Evolutionary conservation across 2,113 vertebrate species (phyloP).

Genomic region (Mystacornis crossleyi): DNA sequence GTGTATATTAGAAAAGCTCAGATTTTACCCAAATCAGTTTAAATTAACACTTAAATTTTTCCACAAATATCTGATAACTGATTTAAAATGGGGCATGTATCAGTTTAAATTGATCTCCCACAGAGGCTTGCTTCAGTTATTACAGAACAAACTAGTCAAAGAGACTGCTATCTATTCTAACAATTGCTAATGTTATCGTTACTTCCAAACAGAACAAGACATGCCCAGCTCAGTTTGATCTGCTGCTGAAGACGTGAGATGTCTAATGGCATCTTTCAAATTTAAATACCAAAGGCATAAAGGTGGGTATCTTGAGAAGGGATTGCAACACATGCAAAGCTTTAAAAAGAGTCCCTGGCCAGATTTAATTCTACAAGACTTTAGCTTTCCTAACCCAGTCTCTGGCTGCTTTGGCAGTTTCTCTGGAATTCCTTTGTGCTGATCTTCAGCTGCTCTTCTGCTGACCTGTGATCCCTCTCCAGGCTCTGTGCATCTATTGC

Average conservation of each 20-base stretch:
- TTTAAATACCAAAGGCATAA: constrained; percentile 8
- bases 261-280: background rate
- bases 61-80: background rate
- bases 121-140: background rate
- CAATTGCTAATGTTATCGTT: background rate
- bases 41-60: background rate
- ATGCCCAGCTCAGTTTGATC: background rate
- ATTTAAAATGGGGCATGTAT: background rate
- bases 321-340: background rate
- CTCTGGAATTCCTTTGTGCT: background rate
- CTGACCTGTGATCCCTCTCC: background rate
- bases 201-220: background rate
- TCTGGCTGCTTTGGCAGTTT: background rate
- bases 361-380: background rate
- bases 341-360: background rate
- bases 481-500: background rate
- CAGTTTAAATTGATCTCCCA: background rate
- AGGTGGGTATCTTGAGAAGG: background rate
- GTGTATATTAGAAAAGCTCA: background rate
- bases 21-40: background rate
- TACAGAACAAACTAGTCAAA: background rate
- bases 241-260: background rate
- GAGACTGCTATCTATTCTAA: background rate
- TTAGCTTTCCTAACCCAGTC: background rate
- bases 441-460: background rate